Percentiles rank a stretch among this genome's conserved stretches.
Conservation (phyloP, 2,888 invertebrate species). For the Phyllotreta cruciferae region DNA sequence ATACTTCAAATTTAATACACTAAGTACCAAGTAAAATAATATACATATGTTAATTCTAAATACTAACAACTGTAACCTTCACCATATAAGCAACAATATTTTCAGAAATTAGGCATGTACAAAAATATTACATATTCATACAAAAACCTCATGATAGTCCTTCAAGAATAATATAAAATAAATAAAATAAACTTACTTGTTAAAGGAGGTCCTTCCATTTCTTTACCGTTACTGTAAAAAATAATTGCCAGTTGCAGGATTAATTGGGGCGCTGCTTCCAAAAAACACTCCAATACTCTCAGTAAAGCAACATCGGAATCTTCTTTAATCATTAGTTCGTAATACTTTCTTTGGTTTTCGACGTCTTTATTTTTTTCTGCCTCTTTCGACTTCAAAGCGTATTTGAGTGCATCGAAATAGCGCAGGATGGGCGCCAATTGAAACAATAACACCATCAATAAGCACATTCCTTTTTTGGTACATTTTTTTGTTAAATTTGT, state of each 20-base stretch:
- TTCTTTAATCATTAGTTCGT: constrained; percentile 77
- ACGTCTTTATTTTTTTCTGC: constrained; percentile 67
- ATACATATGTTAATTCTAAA: too few relatives aligned
- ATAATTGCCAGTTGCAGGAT: constrained; percentile 77
- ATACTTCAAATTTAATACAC: too few relatives aligned
- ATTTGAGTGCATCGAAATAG: constrained; percentile 69
- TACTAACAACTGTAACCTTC: background rate
- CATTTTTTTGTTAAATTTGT: constrained; percentile 66
- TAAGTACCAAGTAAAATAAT: too few relatives aligned
- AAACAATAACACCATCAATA: constrained; percentile 69
- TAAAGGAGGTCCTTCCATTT: constrained; percentile 51
- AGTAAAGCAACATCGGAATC: constrained; percentile 81
- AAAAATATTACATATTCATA: background rate
- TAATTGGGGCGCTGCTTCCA: constrained; percentile 83
- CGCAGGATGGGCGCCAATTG: constrained; percentile 78
- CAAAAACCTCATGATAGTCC: background rate
- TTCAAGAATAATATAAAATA: background rate
- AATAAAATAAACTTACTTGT: constrained; percentile 52
- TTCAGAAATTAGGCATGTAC: background rate
- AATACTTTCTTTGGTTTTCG: constrained; percentile 70
- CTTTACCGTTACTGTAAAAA: constrained; percentile 63
- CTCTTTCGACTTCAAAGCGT: constrained; percentile 71
- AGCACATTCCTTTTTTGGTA: constrained; percentile 66
- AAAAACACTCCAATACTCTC: constrained; percentile 79
- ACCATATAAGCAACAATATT: background rate